Evolutionary conservation across 2,113 vertebrate genomes (phyloP).

Genomic region (Parus major): DNA sequence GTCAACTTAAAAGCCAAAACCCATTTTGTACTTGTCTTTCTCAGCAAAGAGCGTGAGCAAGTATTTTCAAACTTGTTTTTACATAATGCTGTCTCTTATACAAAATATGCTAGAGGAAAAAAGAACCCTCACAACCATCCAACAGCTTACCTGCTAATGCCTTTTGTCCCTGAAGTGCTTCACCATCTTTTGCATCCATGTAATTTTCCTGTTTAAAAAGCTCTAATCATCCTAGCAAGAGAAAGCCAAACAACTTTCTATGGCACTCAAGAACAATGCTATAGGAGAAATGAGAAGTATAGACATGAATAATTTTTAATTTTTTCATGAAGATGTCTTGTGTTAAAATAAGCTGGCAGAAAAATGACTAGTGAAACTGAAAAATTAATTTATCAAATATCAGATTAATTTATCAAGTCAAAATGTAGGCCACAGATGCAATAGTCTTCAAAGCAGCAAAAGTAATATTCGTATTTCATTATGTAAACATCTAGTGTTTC

Average conservation of each 20-base stretch:
- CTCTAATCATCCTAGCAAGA: neutral
- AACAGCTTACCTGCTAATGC: neutral
- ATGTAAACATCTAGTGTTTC: neutral
- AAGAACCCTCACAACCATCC: neutral
- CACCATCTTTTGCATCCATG: neutral
- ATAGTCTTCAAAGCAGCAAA: neutral
- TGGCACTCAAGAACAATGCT: neutral
- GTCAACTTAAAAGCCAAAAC: neutral
- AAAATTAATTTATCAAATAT: neutral
- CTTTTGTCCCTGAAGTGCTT: neutral
- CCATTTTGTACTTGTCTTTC: neutral
- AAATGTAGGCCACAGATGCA: neutral
- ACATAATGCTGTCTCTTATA: neutral
- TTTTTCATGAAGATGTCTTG: neutral
- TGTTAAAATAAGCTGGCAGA: neutral
- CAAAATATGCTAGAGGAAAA: neutral
- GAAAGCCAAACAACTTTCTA: neutral
- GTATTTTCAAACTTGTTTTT: neutral
- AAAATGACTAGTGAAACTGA: neutral
- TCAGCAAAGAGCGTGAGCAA: neutral
- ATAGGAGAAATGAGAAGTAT: neutral
- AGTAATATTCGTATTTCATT: neutral
- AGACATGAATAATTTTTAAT: neutral
- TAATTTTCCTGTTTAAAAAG: neutral
- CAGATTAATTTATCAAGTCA: neutral